phyloP scores from a whole-genome alignment of 2,113 vertebrate species.

The Nansenia antarctica region DNA sequence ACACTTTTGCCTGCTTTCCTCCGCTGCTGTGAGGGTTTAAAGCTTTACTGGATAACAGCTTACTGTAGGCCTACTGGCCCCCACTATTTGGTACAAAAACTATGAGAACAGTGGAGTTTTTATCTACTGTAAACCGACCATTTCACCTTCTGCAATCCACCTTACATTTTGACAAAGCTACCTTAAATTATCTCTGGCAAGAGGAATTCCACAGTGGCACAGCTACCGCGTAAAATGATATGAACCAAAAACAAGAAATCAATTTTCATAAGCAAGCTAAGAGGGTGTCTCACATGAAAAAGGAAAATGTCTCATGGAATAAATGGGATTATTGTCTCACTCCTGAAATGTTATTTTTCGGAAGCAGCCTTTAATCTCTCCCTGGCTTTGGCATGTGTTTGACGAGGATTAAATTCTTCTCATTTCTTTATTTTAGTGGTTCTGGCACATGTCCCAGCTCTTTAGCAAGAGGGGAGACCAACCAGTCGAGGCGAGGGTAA shows the following conservation, averaged over 20 bases:
- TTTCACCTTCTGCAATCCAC: conserved; percentile 15
- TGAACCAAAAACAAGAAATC: conserved; percentile 65
- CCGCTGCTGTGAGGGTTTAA: not conserved
- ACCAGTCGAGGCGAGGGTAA: conserved; percentile 31
- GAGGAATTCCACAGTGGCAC: conserved; percentile 52
- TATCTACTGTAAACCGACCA: conserved; percentile 22
- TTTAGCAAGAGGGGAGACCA: conserved; percentile 10
- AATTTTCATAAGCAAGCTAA: conserved; percentile 48
- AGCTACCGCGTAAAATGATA: conserved; percentile 69
- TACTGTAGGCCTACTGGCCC: not conserved
- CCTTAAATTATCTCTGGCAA: conserved; percentile 64
- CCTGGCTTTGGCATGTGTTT: conserved; percentile 50
- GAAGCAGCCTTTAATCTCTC: conserved; percentile 60
- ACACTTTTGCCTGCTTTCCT: not conserved
- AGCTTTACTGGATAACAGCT: not conserved
- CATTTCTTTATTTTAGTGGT: conserved; percentile 61
- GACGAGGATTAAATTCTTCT: conserved; percentile 61
- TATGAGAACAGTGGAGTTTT: conserved; percentile 52
- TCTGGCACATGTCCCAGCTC: conserved; percentile 59
- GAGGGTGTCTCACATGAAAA: conserved; percentile 43
- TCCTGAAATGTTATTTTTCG: conserved; percentile 56
- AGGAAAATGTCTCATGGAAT: conserved; percentile 46
- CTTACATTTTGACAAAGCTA: conserved; percentile 5
- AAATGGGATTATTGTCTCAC: conserved; percentile 61
- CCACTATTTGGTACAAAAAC: conserved; percentile 1